Evolutionary conservation across 2,797 vertebrate species (phyloP).

Genomic region (Takifugu ocellatus): DNA sequence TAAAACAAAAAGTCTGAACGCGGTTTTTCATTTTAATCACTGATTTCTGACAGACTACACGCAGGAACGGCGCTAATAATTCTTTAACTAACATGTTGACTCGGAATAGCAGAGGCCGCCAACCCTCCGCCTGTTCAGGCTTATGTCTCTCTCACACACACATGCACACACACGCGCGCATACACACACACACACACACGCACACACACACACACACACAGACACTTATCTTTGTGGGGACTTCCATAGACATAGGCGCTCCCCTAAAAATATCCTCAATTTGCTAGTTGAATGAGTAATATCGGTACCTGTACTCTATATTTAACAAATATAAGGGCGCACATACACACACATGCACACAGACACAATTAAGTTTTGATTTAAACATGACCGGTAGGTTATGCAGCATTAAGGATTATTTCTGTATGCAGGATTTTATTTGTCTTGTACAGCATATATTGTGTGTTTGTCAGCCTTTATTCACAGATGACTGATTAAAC

Average conservation of each 20-base stretch:
- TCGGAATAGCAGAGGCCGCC: conserved; percentile 65
- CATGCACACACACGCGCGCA: conserved; percentile 1
- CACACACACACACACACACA: neutral
- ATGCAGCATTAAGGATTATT: too few relatives aligned
- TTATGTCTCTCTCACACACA: conserved; percentile 24
- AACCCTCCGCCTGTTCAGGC: conserved; percentile 27
- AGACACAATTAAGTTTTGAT: neutral
- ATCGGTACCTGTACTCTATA: too few relatives aligned
- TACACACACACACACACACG: conserved; percentile 1
- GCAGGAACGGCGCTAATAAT: conserved; percentile 70
- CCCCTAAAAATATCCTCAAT: too few relatives aligned
- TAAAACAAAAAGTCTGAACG: conserved; percentile 57
- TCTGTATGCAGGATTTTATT: too few relatives aligned
- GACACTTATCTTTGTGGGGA: neutral
- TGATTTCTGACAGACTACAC: conserved; percentile 51
- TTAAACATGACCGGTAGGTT: neutral
- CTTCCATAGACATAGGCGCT: too few relatives aligned
- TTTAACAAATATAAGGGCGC: too few relatives aligned
- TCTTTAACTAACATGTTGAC: conserved; percentile 89
- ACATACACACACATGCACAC: neutral
- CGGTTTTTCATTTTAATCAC: conserved; percentile 70
- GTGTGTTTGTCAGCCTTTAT: too few relatives aligned
- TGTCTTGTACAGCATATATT: too few relatives aligned
- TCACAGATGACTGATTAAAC: neutral
- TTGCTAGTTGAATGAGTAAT: too few relatives aligned